Evolutionary conservation across 2,888 invertebrate species (phyloP), one percentile per base, ranked within the genome.

Genomic region (Lasioglossum morio): DNA sequence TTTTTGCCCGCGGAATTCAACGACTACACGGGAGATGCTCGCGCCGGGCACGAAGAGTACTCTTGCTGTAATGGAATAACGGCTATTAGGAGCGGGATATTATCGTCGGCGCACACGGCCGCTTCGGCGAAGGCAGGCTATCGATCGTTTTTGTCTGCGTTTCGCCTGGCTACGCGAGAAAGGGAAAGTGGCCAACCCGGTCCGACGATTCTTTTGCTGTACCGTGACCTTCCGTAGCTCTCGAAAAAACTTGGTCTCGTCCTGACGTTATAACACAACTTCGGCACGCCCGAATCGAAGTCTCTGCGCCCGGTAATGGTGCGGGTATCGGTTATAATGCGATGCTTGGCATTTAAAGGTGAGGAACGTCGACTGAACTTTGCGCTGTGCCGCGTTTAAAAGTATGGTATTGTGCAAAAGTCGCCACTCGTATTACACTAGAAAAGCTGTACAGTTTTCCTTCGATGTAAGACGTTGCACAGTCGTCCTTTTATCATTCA

Each of bases 121-220:
- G 81, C 70, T 30, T 73, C 70, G 78, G 72, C 75, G 85, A 79
- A 84, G 84, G 79, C 87, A 82, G 86, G 84, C 73, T 92, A 91
- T 92, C 89, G 91, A 92, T 92, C 91, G 76, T 60, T 75, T 88
- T 84, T 75, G 73, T 77, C 86, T 63, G 77, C 88, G 92, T 40
- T 93, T 86, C 89, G 89, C 89, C 91, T 92, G 88, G 91, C 91
- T 88, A 92, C 88, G 85, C 90, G 90, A 92, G 89, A 94, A 93
- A 94, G 93, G 91, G 92, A 94, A 94, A 94, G 94, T 93, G 92
- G 90, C 88, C 89, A 89, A 83, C 87, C 90, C 72, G 81, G 87
- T 88, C 89, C 84, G 81, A 81, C 82, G 86, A 84, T 85, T 90
- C 89, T 91, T 87, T 85, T 77, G 79, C 79, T 53, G 63, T 69